These are phyloP conservation scores for Antechinus flavipes DNA, from an alignment of 2,113 vertebrate genomes.

Conservation along the genomic window DNA sequence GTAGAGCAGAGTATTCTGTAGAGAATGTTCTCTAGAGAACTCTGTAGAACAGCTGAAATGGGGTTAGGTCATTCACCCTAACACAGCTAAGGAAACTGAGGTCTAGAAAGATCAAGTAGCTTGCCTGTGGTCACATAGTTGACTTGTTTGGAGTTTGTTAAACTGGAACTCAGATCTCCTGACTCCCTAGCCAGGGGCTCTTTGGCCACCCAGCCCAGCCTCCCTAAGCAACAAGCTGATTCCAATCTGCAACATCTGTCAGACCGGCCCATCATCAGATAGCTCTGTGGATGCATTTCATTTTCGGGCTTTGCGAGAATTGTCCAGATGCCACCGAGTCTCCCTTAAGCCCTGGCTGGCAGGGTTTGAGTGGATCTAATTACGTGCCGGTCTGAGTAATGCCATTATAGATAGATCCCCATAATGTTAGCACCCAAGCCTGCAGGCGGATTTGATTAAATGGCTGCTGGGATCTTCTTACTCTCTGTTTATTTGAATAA, in stretches of 20 bases:
- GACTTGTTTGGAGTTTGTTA: neutral
- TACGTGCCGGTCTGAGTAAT: constrained; percentile 53
- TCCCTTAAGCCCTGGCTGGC: constrained; percentile 50
- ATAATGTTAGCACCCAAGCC: constrained; percentile 59
- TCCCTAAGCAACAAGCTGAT: neutral
- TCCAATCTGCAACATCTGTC: neutral
- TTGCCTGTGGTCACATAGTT: neutral
- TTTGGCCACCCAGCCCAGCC: neutral
- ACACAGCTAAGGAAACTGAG: neutral
- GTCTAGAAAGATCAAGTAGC: neutral
- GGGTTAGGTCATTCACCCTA: neutral
- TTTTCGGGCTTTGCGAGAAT: constrained; percentile 44
- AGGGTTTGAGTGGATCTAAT: constrained; percentile 49
- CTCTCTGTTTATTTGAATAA: constrained; percentile 64
- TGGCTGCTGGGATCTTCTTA: constrained; percentile 34
- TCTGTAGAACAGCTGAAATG: neutral
- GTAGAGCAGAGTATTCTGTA: neutral
- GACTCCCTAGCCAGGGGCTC: neutral
- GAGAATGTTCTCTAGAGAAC: no score
- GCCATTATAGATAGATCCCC: constrained; percentile 54
- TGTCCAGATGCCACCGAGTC: constrained; percentile 19
- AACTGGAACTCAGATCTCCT: neutral
- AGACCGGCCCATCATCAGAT: neutral
- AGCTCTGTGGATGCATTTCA: neutral
- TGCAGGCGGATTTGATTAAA: constrained; percentile 30